phyloP scores from a whole-genome alignment of 2,113 vertebrate genomes.

The Crotalus horridus region DNA sequence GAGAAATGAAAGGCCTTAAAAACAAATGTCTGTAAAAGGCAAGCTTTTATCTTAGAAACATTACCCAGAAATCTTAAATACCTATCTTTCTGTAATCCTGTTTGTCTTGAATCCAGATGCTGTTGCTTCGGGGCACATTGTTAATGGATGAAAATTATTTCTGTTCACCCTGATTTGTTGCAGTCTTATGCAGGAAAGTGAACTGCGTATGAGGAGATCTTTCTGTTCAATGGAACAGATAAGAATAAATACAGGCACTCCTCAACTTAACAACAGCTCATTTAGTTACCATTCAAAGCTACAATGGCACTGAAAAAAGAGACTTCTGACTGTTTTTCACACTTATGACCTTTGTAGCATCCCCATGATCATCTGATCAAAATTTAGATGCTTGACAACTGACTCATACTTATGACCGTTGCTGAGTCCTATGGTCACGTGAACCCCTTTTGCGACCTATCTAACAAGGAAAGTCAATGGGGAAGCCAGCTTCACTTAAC shows the following conservation, averaged over 20 bases:
- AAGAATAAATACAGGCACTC: not conserved
- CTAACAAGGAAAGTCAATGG: too few species aligned
- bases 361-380: too few species aligned
- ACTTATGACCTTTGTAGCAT: too few species aligned
- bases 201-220: not conserved
- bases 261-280: too few species aligned
- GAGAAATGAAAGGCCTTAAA: slow-evolving; percentile 1
- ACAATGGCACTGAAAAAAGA: too few species aligned
- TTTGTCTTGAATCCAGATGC: not conserved
- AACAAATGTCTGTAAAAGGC: not conserved
- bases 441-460: too few species aligned
- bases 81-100: not conserved
- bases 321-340: too few species aligned
- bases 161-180: not conserved
- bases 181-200: not conserved
- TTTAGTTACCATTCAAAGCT: too few species aligned
- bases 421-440: too few species aligned
- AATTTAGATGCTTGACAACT: too few species aligned
- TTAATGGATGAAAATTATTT: not conserved
- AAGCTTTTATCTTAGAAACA: not conserved
- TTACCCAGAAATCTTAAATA: not conserved
- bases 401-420: too few species aligned
- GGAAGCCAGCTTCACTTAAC: too few species aligned
- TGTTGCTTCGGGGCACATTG: not conserved
- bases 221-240: not conserved